Evolutionary conservation across 2,113 vertebrate species (phyloP), one percentile per base, ranked within the genome.

Genomic region (Callopanchax toddi): DNA sequence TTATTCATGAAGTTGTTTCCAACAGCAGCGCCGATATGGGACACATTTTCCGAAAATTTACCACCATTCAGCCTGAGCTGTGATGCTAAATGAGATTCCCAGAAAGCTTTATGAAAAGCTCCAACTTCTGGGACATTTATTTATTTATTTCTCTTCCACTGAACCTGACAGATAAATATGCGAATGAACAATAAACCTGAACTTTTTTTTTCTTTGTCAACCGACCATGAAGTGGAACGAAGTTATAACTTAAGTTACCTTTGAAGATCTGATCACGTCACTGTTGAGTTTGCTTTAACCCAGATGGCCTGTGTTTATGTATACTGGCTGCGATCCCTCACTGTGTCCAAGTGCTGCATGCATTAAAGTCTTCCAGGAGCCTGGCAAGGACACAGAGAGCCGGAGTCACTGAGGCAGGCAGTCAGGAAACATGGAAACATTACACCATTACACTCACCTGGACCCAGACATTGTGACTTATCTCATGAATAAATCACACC

Each of bases 401-500:
- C 67, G 23, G 56, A 84, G 81, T 87, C 82, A 85, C 60, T 83
- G 79, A 82, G 66, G 81, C 84, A 83, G 60, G 78, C 73, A 79
- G 79, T 75, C 79, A 78, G 75, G 75, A 83, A 59, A 79, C 65
- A 34, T 73, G 77, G 81, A 69, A 87, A 87, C 85, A 82, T 85
- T 86, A 88, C 81, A 88, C 79, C 70, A 76, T 83, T 71, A 82
- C 67, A 71, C 76, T 88, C 84, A 88, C 89, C 85, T 90, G 77
- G 75, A 85, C 86, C 84, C 79, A 82, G 82, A 78, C 62, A 74
- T 22, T 59, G 82, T 85, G 81, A 86, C 86, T 88, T 87, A 84
- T 86, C 83, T 85, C 80, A 83, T 90, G 77, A 88, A 90, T 90
- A 90, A 89, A 91, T 89, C 85, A 83, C 77, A 50, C 56, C 34